Base-by-base conservation (phyloP, 1,140 invertebrate genomes). In the Drosophila melanica region DNA sequence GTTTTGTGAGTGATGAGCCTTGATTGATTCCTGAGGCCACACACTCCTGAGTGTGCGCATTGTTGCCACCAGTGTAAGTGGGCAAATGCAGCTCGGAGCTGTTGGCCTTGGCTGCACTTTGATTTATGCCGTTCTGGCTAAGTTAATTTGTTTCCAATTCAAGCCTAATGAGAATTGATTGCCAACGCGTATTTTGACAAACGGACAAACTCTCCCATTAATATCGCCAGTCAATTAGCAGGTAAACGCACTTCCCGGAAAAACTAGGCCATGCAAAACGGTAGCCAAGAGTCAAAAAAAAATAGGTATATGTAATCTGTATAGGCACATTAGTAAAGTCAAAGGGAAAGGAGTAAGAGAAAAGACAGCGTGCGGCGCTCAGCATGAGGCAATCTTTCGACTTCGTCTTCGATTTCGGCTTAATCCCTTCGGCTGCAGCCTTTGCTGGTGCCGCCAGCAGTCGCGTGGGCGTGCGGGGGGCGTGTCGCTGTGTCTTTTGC, bases 21-120 rank as follows among this genome's bases (percentile, higher is more conserved):
- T 91, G 90, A 91, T 91, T 91, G 90, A 91, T 91, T 91, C 75
- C 90, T 86, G 71, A 87, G 85, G 81, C 82, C 81, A 68, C 85
- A 89, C 33, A 35, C 33, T 27, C 90, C 89, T 74, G 84, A 89
- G 80, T 74, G 77, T 58, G 70, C 14, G 53, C 69, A 77, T 85
- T 90, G 85, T 79, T 79, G 73, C 78, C 80, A 80, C 77, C 82
- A 89, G 84, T 81, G 81, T 65, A 62, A 65, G 75, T 70, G 55
- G 79, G 62, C 81, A 48, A 50, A 30, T 65, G 66, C 57, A 50
- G 27, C 16, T 16, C 14, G 20, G 23, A 41, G 14, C 6, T 59
- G n/a, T 62, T 77, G 77, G 53, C 64, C 59, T 76, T 73, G 62
- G 51, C 59, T 85, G 67, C 73, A 66, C 68, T 63, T 87, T 86